Conservation (phyloP, 92 coral and sea anemone species). For the Anthopleura xanthogrammica region DNA sequence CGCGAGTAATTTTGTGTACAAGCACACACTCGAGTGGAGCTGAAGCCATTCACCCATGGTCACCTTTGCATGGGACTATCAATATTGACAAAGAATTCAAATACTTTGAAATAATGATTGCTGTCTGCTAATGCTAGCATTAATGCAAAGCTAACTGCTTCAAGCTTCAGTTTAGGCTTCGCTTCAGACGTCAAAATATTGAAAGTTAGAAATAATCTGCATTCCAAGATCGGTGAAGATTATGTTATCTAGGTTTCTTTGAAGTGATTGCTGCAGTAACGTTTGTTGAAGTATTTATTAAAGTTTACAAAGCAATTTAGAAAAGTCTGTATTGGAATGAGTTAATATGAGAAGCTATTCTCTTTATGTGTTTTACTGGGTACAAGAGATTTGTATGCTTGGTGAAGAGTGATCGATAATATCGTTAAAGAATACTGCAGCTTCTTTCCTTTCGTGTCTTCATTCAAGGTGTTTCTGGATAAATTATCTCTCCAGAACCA, state of each 20-base stretch:
- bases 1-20: not conserved
- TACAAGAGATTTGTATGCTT: not conserved
- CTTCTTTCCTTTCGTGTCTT: not conserved
- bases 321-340: not conserved
- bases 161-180: not conserved
- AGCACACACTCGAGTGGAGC: not conserved
- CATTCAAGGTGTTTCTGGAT: not conserved
- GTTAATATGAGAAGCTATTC: not conserved
- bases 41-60: not conserved
- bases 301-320: not conserved
- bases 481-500: not conserved
- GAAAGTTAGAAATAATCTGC: not conserved
- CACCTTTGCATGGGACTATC: not conserved
- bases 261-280: not conserved
- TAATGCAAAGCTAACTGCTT: not conserved
- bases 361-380: not conserved
- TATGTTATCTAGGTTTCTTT: not conserved
- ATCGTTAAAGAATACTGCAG: not conserved
- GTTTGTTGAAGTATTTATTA: not conserved
- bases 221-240: not conserved
- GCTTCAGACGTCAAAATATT: not conserved
- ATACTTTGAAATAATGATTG: not conserved
- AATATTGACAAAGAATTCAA: not conserved
- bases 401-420: not conserved
- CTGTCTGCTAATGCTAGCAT: not conserved